Conservation (phyloP, 2,888 invertebrate species). For the Tridacna crocea region DNA sequence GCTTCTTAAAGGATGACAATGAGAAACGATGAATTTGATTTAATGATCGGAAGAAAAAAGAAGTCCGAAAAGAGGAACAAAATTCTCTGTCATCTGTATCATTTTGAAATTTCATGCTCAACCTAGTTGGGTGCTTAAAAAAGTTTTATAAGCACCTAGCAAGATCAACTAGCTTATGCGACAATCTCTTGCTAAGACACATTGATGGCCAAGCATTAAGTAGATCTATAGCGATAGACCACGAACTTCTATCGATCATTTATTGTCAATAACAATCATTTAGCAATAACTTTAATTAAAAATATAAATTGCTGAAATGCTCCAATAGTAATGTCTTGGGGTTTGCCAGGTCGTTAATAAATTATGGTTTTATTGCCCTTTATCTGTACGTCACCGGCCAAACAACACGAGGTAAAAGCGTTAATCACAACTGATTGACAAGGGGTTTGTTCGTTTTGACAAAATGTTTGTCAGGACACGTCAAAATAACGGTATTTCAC, state of each 20-base stretch:
- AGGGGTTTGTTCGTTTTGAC: constrained; percentile 52
- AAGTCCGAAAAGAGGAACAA: too few species aligned
- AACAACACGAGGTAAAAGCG: constrained; percentile 60
- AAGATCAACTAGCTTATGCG: not conserved
- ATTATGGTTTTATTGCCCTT: constrained; percentile 28
- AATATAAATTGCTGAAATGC: constrained; percentile 23
- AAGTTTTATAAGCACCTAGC: not conserved
- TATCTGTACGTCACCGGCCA: constrained; percentile 56
- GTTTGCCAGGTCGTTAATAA: constrained; percentile 23
- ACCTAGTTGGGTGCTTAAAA: too few species aligned
- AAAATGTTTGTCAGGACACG: constrained; percentile 53
- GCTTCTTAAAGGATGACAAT: too few species aligned
- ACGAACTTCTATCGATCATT: not conserved
- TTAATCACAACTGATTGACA: constrained; percentile 65
- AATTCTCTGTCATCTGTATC: too few species aligned
- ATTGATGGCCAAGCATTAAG: not conserved
- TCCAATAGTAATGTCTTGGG: constrained; percentile 18
- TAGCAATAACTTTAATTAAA: constrained; percentile 22
- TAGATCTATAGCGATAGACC: constrained; percentile 8
- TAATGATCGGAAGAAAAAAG: too few species aligned
- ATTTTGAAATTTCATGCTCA: too few species aligned
- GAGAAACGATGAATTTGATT: too few species aligned
- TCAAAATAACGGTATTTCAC: constrained; percentile 38
- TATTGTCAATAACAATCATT: not conserved
- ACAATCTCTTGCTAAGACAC: not conserved